Evolutionary conservation across 1,140 invertebrate genomes (phyloP).

Genomic region (Drosophila fuyamai): DNA sequence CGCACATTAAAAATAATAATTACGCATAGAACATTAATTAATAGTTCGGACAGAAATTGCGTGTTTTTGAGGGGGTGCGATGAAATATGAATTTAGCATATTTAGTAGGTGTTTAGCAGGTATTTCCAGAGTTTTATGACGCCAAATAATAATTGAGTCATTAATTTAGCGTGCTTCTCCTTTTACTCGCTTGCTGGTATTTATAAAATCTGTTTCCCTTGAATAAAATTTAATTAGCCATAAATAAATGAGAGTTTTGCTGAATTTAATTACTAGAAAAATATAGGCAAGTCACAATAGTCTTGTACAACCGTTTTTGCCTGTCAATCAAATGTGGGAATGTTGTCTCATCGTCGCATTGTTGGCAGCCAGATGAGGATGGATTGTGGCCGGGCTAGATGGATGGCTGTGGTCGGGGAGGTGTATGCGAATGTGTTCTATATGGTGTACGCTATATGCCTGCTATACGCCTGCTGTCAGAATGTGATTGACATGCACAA

Average conservation of each 20-base stretch:
- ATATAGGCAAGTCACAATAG: neutral
- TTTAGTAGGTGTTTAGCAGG: constrained; percentile 66
- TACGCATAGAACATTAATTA: constrained; percentile 53
- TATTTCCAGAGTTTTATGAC: constrained; percentile 34
- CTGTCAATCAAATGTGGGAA: constrained; percentile 55
- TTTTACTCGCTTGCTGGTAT: constrained; percentile 7
- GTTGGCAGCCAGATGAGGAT: constrained; percentile 49
- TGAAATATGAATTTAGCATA: constrained; percentile 53
- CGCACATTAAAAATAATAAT: constrained; percentile 57
- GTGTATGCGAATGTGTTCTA: constrained; percentile 36
- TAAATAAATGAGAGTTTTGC: constrained; percentile 53
- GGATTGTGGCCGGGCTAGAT: constrained; percentile 35
- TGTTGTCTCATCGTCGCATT: constrained; percentile 53
- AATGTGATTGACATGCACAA: constrained; percentile 79
- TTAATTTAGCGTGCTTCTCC: constrained; percentile 14
- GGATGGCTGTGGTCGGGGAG: constrained; percentile 38
- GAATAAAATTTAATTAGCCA: constrained; percentile 56
- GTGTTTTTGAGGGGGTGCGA: constrained; percentile 26
- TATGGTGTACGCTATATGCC: constrained; percentile 27
- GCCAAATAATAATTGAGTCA: constrained; percentile 63
- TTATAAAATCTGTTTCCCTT: constrained; percentile 23
- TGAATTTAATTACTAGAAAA: constrained; percentile 37
- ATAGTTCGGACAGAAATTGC: constrained; percentile 43
- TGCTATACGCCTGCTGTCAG: constrained; percentile 58
- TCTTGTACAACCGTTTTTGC: constrained; percentile 38